Conservation (phyloP, 2,113 vertebrate species). For the Albula glossodonta region DNA sequence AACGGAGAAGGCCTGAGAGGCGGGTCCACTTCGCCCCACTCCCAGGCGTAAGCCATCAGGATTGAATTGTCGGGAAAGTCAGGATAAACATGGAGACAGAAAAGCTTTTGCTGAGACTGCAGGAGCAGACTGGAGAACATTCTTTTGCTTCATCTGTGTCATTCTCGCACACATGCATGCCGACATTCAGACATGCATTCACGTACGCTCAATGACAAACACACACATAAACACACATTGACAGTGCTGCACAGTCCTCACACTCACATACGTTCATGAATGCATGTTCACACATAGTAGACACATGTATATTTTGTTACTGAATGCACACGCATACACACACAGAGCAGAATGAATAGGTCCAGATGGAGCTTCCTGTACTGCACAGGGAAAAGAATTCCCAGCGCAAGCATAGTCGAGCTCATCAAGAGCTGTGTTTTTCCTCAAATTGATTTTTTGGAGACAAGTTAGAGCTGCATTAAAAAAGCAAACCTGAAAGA, state of each 20-base stretch:
- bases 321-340: not conserved
- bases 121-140: not conserved
- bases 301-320: too few relatives aligned
- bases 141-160: not conserved
- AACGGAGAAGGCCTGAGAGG: not conserved
- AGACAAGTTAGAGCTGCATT: too few relatives aligned
- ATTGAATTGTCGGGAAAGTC: not conserved
- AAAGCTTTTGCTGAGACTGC: not conserved
- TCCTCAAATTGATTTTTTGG: not conserved
- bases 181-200: not conserved
- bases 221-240: not conserved
- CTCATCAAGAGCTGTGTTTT: not conserved
- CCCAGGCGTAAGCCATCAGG: not conserved
- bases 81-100: not conserved
- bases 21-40: not conserved
- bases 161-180: too few relatives aligned
- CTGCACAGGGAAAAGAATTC: not conserved
- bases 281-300: not conserved
- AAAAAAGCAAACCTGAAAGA: too few relatives aligned
- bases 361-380: not conserved
- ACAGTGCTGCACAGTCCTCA: not conserved
- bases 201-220: too few relatives aligned
- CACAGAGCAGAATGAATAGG: not conserved
- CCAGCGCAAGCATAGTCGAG: not conserved
- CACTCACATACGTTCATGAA: not conserved